Conservation (phyloP, 2,797 vertebrate species). For the Lithobates sylvaticus region DNA sequence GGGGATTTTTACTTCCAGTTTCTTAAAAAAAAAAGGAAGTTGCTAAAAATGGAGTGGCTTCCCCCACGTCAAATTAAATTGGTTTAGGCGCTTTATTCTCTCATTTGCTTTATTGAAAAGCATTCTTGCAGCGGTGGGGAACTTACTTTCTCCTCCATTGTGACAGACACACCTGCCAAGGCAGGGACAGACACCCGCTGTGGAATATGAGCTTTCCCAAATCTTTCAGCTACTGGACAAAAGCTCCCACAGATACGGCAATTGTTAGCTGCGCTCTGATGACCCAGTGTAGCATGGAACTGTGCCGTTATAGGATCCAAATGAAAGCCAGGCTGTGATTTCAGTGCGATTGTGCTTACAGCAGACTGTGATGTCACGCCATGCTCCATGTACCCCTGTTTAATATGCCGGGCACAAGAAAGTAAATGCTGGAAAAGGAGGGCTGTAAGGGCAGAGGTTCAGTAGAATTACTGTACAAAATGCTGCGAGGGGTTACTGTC, state of each 20-base stretch:
- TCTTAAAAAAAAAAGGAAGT: conserved; percentile 47
- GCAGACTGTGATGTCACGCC: conserved; percentile 18
- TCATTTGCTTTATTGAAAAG: conserved; percentile 62
- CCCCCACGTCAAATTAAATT: conserved; percentile 63
- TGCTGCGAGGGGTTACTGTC: not conserved
- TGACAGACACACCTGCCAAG: conserved; percentile 72
- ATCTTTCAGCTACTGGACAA: conserved; percentile 52
- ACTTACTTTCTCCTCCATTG: conserved; percentile 62
- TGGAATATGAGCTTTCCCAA: conserved; percentile 60
- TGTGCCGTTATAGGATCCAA: conserved; percentile 46
- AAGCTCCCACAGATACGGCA: conserved; percentile 57
- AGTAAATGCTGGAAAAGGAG: not conserved
- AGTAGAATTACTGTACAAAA: not conserved
- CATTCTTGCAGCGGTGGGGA: conserved; percentile 57
- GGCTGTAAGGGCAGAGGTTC: not conserved
- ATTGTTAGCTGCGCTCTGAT: conserved; percentile 50
- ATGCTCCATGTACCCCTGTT: not conserved
- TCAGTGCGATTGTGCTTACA: not conserved
- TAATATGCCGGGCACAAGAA: not conserved
- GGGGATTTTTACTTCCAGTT: conserved; percentile 51
- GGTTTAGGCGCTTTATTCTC: conserved; percentile 59
- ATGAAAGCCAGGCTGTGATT: conserved; percentile 1
- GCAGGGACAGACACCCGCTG: conserved; percentile 67
- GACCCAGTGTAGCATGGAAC: conserved; percentile 55
- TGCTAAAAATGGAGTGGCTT: conserved; percentile 58